A percentile compares a stretch with the other conserved stretches of the same genome.
These are phyloP conservation scores for Gallinago paraguaiae DNA, from an alignment of 2,113 vertebrate genomes.

Conservation along the genomic window DNA sequence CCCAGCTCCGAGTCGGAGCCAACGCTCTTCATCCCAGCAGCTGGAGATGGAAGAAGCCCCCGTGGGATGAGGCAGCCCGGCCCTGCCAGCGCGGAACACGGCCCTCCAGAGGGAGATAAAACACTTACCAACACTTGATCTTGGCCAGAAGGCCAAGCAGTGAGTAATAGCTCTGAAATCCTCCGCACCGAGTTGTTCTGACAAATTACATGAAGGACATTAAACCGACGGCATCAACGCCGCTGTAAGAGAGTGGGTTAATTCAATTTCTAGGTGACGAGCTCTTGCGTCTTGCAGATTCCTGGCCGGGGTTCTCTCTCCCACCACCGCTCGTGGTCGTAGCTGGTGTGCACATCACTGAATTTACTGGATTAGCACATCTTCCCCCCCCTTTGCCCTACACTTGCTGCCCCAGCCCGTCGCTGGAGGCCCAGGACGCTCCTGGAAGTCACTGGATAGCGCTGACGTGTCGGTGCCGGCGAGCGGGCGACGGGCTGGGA, in stretches of 20 bases:
- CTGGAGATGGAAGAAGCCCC: background rate
- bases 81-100: background rate
- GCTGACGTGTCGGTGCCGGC: rapidly evolving
- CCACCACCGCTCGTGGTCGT: background rate
- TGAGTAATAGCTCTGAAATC: background rate
- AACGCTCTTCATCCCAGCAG: background rate
- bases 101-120: background rate
- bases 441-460: background rate
- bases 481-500: background rate
- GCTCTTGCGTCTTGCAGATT: rapidly evolving
- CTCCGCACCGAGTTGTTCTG: background rate
- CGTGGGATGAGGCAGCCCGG: background rate
- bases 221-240: background rate
- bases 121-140: background rate
- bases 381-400: background rate
- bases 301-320: background rate
- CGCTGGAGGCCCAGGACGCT: background rate
- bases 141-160: background rate
- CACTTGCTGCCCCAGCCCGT: rapidly evolving
- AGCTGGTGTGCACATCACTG: background rate
- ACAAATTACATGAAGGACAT: background rate
- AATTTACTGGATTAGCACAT: background rate
- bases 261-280: background rate
- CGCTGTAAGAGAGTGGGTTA: rapidly evolving
- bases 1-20: background rate